Evolutionary conservation across 2,113 vertebrate species (phyloP), one percentile per base, ranked within the genome.

Genomic region (Hemichromis elongatus): DNA sequence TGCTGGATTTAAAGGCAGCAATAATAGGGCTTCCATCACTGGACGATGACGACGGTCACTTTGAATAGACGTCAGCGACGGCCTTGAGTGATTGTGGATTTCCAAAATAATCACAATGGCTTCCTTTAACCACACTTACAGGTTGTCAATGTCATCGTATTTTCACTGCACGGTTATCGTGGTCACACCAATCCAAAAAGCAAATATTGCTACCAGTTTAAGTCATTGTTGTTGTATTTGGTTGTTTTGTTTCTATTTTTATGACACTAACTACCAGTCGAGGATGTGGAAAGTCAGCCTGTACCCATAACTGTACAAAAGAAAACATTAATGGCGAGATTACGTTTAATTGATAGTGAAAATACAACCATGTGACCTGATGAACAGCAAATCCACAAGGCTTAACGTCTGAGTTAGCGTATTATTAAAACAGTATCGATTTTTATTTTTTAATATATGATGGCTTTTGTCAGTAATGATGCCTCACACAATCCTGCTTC

Each of bases 221-320:
- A 14, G 2, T 70, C 40, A 0, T 45, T 11, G 18, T 28, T 73
- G 63, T 42, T 0, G 68, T 47, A 47, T 73, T 47, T 47, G 42
- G 47, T 40, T 47, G 14, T 30, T 73, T 24, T 70, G 14, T 3
- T 30, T n/a, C 37, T 40, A 21, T 28, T 70, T 73, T 19, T 73
- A 1, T 28, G 40, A 0, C 68, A 26, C 68, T 73, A 42, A 42
- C 24, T n/a, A 37, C 9, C 59, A 63, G 59, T 7, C 33, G 11
- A 37, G 9, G 18, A 35, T 9, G 59, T 37, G 18, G 30, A n/a
- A 12, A 19, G 2, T 4, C 18, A 63, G 18, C 19, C 68, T 30
- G 24, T 50, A 47, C 6, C 42, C 16, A 73, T 2, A 73, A 47
- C 68, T 11, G 40, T 73, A 0, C 24, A 19, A 2, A 73, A 7